Conservation (phyloP, 2,888 invertebrate species). For the Lasioglossum figueresi region DNA sequence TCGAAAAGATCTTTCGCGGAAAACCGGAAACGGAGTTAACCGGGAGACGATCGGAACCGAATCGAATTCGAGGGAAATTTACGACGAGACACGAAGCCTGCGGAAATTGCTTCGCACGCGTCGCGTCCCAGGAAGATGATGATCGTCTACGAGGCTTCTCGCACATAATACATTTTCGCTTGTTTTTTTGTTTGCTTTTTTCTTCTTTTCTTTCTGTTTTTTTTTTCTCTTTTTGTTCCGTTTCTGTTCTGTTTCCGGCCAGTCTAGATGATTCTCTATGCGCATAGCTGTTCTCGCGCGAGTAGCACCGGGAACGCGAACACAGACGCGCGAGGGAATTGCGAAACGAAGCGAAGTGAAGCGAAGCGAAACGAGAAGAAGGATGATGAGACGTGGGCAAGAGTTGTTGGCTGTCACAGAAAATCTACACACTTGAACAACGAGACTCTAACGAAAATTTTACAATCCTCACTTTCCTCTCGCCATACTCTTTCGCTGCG, state of each 20-base stretch:
- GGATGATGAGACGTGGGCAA: conserved; percentile 71
- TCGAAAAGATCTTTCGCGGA: not conserved
- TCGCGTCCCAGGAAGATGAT: not conserved
- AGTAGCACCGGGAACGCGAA: not conserved
- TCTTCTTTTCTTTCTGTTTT: not conserved
- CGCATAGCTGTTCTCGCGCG: not conserved
- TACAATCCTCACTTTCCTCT: conserved; percentile 46
- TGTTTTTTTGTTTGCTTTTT: not conserved
- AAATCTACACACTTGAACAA: conserved; percentile 54
- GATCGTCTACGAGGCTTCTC: conserved; percentile 3
- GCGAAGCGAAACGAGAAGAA: conserved; percentile 2
- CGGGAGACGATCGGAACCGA: not conserved
- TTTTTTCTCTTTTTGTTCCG: not conserved
- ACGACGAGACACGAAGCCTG: not conserved
- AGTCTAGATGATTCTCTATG: not conserved
- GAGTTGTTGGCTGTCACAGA: conserved; percentile 88
- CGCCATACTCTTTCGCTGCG: conserved; percentile 37
- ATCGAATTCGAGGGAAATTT: not conserved
- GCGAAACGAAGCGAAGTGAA: not conserved
- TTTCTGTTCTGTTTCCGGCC: not conserved
- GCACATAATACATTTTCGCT: not conserved
- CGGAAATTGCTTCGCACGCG: not conserved
- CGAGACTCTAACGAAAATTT: conserved; percentile 45
- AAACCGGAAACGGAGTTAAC: not conserved
- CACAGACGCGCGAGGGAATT: not conserved